Evolutionary conservation across 1,140 invertebrate species (phyloP).

Genomic region (Carcinoscorpius rotundicauda): DNA sequence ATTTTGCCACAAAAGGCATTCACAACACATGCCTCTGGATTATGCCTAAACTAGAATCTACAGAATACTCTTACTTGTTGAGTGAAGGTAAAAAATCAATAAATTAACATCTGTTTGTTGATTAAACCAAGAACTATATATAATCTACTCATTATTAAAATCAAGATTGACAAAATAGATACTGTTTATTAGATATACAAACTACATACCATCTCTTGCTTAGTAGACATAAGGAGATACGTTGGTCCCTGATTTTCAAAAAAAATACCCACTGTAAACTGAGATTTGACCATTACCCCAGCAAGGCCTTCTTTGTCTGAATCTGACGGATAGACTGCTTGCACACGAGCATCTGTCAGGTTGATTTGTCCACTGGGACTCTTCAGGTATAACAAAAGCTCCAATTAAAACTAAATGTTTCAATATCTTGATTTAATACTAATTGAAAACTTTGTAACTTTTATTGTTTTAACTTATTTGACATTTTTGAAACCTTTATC

Average conservation of each 20-base stretch:
- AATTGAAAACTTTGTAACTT: constrained; percentile 2
- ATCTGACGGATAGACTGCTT: constrained; percentile 83
- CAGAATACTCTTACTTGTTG: too few relatives aligned
- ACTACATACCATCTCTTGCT: constrained; percentile 52
- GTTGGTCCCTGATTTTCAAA: constrained; percentile 82
- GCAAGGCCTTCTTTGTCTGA: constrained; percentile 59
- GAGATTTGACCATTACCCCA: constrained; percentile 30
- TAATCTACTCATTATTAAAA: too few relatives aligned
- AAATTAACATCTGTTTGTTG: too few relatives aligned
- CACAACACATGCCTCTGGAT: too few relatives aligned
- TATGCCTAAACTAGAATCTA: too few relatives aligned
- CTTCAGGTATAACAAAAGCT: constrained; percentile 36
- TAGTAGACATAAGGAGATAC: constrained; percentile 76
- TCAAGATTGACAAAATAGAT: background rate
- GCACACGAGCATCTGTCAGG: constrained; percentile 81
- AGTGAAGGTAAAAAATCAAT: too few relatives aligned
- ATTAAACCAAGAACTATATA: too few relatives aligned
- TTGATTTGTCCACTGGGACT: constrained; percentile 84
- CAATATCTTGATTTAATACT: too few relatives aligned
- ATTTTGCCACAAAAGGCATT: too few relatives aligned
- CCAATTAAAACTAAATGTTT: too few relatives aligned
- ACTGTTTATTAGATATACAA: constrained; percentile 1
- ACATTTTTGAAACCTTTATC: background rate
- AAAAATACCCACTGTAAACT: constrained; percentile 82
- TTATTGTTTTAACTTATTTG: background rate